Percentiles rank a stretch among this genome's conserved stretches.
Conservation (phyloP, 2,888 invertebrate genomes). For the Drosophila sordidula region DNA sequence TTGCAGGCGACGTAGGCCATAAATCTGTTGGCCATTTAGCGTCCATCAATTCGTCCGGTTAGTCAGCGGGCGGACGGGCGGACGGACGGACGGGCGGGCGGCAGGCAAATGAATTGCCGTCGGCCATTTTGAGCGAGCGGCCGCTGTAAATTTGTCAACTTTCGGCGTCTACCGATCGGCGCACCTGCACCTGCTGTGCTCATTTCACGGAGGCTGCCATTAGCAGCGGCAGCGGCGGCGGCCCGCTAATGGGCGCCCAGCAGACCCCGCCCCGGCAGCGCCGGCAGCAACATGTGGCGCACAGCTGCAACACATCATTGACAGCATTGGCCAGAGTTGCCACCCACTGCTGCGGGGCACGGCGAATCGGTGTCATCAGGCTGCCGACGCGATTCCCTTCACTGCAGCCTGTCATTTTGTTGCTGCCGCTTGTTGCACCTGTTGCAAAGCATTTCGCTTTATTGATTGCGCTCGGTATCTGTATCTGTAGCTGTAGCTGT, state of each 20-base stretch:
- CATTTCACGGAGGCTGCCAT: slow-evolving; percentile 72
- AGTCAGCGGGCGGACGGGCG: slow-evolving; percentile 42
- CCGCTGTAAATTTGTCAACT: slow-evolving; percentile 76
- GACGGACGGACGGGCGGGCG: slow-evolving; percentile 10
- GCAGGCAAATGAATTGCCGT: slow-evolving; percentile 71
- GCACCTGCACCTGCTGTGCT: slow-evolving; percentile 77
- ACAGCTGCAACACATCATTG: slow-evolving; percentile 78
- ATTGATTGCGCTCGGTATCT: slow-evolving; percentile 65
- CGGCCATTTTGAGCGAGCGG: slow-evolving; percentile 69
- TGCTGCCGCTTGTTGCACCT: slow-evolving; percentile 65
- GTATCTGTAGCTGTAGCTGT: slow-evolving; percentile 24
- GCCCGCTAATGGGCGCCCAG: slow-evolving; percentile 66
- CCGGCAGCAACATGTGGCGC: slow-evolving; percentile 76
- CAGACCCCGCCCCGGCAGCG: slow-evolving; percentile 57
- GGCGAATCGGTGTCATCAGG: slow-evolving; percentile 72
- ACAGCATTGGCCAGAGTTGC: slow-evolving; percentile 74
- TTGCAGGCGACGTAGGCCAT: slow-evolving; percentile 62
- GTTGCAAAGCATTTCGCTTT: slow-evolving; percentile 69
- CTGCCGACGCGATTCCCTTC: slow-evolving; percentile 60
- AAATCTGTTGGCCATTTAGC: slow-evolving; percentile 77
- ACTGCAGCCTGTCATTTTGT: slow-evolving; percentile 58
- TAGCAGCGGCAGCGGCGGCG: slow-evolving; percentile 25
- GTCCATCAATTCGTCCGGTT: slow-evolving; percentile 74
- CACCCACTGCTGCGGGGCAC: slow-evolving; percentile 74
- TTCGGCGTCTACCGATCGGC: slow-evolving; percentile 53